A percentile compares a stretch with the other conserved stretches of the same genome.
phyloP scores from a whole-genome alignment of 2,888 invertebrate genomes.

The Tetragonula carbonaria region DNA sequence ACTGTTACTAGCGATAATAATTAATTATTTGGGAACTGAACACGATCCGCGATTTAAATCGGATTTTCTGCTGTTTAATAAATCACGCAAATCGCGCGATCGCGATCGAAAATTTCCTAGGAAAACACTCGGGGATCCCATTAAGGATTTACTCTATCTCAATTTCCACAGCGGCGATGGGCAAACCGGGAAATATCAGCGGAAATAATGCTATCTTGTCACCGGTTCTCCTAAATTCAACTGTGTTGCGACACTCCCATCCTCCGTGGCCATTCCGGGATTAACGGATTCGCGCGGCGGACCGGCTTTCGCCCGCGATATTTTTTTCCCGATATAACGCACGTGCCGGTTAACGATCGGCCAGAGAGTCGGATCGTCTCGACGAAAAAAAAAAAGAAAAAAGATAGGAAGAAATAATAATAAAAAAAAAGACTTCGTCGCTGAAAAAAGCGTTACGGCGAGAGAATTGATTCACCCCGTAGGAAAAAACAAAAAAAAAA shows the following conservation, averaged over 20 bases:
- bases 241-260: neutral
- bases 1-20: too few species aligned
- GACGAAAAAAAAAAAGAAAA: neutral
- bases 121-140: neutral
- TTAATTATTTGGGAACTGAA: too few species aligned
- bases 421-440: neutral
- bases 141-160: neutral
- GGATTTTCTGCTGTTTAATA: too few species aligned
- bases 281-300: neutral
- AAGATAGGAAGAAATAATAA: neutral
- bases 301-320: constrained; percentile 1
- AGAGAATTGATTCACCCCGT: constrained; percentile 53
- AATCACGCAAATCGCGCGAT: neutral
- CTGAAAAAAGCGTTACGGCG: constrained; percentile 50
- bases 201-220: neutral
- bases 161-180: neutral
- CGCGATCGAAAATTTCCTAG: neutral
- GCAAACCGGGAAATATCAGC: neutral
- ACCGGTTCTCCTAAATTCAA: neutral
- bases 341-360: constrained; percentile 2
- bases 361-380: neutral
- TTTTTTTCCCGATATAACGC: constrained; percentile 5
- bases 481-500: neutral
- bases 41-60: too few species aligned
- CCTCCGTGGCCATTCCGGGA: neutral